Percentiles rank a stretch among this genome's conserved stretches.
Evolutionary conservation across 2,888 invertebrate species (phyloP).

Genomic region (Hetaerina titia): DNA sequence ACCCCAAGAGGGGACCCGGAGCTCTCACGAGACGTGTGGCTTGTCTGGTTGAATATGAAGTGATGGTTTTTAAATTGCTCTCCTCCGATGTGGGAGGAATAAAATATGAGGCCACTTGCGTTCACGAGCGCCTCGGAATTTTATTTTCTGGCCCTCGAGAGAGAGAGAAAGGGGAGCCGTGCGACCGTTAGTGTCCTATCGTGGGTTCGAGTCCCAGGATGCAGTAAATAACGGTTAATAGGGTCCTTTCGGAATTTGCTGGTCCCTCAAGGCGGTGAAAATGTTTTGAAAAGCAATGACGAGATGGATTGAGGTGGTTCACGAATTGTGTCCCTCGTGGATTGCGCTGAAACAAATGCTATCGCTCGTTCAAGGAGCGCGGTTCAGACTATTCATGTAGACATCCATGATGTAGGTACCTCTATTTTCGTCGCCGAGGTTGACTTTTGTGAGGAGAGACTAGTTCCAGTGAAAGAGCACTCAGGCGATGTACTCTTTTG

Average conservation of each 20-base stretch:
- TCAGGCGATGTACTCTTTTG: no score
- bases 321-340: no score
- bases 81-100: conserved; percentile 20
- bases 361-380: no score
- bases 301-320: not conserved
- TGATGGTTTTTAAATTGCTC: conserved; percentile 18
- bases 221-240: not conserved
- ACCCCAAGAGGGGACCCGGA: not conserved
- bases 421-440: no score
- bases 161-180: not conserved
- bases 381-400: no score
- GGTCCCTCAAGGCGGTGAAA: not conserved
- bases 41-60: conserved; percentile 3
- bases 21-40: not conserved
- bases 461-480: no score
- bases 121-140: not conserved
- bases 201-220: not conserved
- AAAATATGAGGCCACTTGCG: not conserved
- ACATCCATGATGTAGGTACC: no score
- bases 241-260: not conserved
- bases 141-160: not conserved
- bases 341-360: no score
- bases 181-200: not conserved
- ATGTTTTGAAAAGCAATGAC: not conserved
- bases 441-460: no score